phyloP scores from a whole-genome alignment of 2,888 invertebrate genomes.

The Ganaspis brasiliensis region DNA sequence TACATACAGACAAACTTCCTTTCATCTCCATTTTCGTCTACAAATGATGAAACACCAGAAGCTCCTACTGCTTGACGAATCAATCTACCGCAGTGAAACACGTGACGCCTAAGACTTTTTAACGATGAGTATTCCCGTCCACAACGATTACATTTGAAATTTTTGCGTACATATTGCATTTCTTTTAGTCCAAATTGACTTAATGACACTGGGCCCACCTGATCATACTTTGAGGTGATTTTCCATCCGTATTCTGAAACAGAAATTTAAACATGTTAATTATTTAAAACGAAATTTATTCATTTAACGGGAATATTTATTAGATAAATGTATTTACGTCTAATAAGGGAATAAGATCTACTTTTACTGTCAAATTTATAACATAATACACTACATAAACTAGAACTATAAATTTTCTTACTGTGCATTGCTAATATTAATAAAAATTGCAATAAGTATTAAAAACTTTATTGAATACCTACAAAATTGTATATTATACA shows the following conservation, averaged over 20 bases:
- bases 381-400: no score
- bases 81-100: constrained; percentile 79
- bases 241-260: constrained; percentile 1
- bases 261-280: not conserved
- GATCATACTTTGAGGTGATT: not conserved
- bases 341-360: no score
- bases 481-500: no score
- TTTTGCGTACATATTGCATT: not conserved
- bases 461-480: no score
- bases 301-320: no score
- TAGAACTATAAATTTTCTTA: no score
- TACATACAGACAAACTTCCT: constrained; percentile 16
- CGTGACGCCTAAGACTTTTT: constrained; percentile 47
- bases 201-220: not conserved
- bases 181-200: not conserved
- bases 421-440: no score
- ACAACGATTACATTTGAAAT: not conserved
- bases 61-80: not conserved
- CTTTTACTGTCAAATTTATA: no score
- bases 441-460: no score
- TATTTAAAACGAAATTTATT: no score
- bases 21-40: constrained; percentile 29
- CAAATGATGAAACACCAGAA: not conserved
- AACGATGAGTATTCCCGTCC: not conserved
- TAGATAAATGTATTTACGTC: no score